phyloP scores from a whole-genome alignment of 2,888 invertebrate species.

The Drosophila emarginata region DNA sequence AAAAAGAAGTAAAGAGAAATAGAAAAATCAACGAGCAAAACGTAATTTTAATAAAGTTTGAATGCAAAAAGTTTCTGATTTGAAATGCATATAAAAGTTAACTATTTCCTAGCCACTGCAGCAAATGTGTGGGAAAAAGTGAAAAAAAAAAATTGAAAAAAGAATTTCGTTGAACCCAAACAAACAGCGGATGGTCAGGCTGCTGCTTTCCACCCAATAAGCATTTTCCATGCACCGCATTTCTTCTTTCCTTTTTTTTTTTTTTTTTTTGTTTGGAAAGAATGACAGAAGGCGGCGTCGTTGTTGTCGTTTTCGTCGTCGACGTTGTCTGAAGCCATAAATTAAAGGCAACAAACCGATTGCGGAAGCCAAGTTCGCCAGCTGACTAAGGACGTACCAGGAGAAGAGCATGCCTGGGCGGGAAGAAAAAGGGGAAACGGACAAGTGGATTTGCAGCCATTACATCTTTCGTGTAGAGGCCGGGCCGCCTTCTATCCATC shows the following conservation, averaged over 20 bases:
- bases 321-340: constrained; percentile 60
- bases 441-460: constrained; percentile 72
- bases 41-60: constrained; percentile 76
- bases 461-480: constrained; percentile 54
- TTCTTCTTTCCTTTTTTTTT: not conserved
- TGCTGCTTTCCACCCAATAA: constrained; percentile 27
- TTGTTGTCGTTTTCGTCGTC: constrained; percentile 29
- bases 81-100: constrained; percentile 76
- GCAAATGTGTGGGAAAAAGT: constrained; percentile 19
- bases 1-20: constrained; percentile 26
- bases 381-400: constrained; percentile 20
- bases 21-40: constrained; percentile 57
- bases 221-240: not conserved
- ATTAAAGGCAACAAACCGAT: constrained; percentile 72
- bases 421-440: constrained; percentile 7
- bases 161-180: constrained; percentile 40
- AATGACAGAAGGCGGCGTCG: constrained; percentile 49
- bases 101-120: constrained; percentile 63
- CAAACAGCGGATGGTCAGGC: constrained; percentile 66
- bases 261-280: not conserved
- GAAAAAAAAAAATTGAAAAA: constrained; percentile 35
- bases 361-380: constrained; percentile 63
- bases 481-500: not conserved
- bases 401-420: not conserved
- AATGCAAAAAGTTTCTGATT: constrained; percentile 73